A percentile compares a stretch with the other conserved stretches of the same genome.
These are phyloP conservation scores for Sebastes minor DNA, from an alignment of 2,797 vertebrate species.

Conservation along the genomic window DNA sequence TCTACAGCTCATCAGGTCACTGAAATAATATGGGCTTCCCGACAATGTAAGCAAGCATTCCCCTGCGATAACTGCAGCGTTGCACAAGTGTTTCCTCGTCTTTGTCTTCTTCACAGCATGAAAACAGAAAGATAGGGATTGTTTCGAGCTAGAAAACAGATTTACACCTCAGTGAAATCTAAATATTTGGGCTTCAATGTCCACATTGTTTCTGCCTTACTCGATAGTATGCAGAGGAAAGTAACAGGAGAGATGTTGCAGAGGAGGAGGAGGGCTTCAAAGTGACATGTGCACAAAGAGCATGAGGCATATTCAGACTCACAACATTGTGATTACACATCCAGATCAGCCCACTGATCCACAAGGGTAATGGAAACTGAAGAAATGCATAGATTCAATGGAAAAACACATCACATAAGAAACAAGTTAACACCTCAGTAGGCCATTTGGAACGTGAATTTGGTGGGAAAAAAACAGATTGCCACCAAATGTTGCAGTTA, in stretches of 20 bases:
- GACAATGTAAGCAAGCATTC: conserved; percentile 19
- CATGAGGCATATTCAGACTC: background rate
- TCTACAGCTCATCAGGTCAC: conserved; percentile 40
- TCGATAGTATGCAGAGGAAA: background rate
- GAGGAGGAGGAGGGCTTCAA: background rate
- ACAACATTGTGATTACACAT: background rate
- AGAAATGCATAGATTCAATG: background rate
- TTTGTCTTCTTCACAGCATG: background rate
- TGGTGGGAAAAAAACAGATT: background rate
- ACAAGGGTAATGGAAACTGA: background rate
- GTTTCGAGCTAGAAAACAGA: background rate
- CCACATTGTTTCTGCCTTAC: background rate
- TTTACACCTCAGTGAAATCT: background rate
- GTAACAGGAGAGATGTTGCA: background rate
- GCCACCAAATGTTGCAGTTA: background rate
- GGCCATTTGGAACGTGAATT: background rate
- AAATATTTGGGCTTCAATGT: background rate
- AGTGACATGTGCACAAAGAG: background rate
- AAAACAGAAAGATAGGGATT: background rate
- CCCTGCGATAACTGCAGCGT: conserved; percentile 1
- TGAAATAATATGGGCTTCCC: conserved; percentile 43
- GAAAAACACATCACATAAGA: background rate
- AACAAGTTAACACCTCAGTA: background rate
- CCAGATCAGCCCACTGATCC: background rate
- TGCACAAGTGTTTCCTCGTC: conserved; percentile 6